phyloP scores from a whole-genome alignment of 2,797 vertebrate genomes.

The Luscinia megarhynchos region DNA sequence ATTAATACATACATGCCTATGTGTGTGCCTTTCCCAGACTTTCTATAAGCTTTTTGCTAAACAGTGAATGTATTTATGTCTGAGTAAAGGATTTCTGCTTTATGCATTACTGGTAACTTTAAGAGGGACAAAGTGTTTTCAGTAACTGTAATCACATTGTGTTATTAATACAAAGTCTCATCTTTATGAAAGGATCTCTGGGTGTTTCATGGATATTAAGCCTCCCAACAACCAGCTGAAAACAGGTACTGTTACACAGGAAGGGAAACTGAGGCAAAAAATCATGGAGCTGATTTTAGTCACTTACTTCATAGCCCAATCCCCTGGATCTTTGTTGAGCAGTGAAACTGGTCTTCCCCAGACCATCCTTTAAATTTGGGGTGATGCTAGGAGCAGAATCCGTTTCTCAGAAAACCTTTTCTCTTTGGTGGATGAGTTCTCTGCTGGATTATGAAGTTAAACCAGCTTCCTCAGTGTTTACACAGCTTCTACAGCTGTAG shows the following conservation, averaged over 20 bases:
- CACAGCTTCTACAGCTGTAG: neutral
- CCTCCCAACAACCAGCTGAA: neutral
- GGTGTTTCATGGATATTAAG: neutral
- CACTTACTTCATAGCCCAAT: neutral
- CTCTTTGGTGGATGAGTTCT: neutral
- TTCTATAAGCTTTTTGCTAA: neutral
- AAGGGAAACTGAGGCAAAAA: neutral
- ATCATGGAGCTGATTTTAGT: neutral
- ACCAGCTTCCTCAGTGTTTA: neutral
- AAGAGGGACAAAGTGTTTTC: neutral
- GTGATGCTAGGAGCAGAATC: neutral
- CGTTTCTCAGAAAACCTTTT: neutral
- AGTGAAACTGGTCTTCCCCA: neutral
- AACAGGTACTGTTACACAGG: neutral
- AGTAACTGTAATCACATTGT: neutral
- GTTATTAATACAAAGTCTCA: neutral
- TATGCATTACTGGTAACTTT: neutral
- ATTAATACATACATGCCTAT: neutral
- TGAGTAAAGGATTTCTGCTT: constrained; percentile 5
- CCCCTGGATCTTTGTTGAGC: neutral
- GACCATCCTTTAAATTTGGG: neutral
- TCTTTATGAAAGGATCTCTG: neutral
- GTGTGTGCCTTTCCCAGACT: neutral
- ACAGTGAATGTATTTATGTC: neutral
- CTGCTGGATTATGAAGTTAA: neutral